Conservation (phyloP, 2,888 invertebrate species). For the Trypoxylon attenuatum region DNA sequence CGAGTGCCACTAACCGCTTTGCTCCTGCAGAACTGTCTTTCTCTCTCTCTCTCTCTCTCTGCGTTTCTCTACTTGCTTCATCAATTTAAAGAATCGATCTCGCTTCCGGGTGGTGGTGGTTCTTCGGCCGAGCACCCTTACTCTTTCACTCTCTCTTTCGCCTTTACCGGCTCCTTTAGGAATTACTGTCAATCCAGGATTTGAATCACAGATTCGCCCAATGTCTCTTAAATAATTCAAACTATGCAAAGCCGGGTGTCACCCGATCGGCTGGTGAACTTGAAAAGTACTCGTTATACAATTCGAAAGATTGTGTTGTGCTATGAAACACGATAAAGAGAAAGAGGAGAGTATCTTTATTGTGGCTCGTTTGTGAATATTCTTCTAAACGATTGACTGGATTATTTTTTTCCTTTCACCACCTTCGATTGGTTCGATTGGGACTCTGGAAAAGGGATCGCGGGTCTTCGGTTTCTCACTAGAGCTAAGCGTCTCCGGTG, state of each 20-base stretch:
- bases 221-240: neutral
- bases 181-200: neutral
- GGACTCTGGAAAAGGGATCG: neutral
- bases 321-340: neutral
- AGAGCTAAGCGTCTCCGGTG: constrained; percentile 30
- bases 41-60: constrained; percentile 6
- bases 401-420: neutral
- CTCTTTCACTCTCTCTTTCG: neutral
- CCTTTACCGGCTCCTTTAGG: neutral
- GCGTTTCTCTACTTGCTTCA: neutral
- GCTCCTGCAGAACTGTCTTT: too few species aligned
- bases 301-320: neutral
- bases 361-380: neutral
- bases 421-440: neutral
- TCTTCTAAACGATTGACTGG: too few species aligned
- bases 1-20: neutral
- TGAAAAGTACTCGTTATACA: neutral
- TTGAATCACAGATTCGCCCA: neutral
- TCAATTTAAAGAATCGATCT: neutral
- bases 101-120: neutral
- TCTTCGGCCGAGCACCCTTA: neutral
- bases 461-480: constrained; percentile 5
- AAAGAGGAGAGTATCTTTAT: neutral
- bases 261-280: neutral
- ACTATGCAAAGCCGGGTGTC: neutral